phyloP scores from a whole-genome alignment of 2,113 vertebrate genomes.

The Centropristis striata region DNA sequence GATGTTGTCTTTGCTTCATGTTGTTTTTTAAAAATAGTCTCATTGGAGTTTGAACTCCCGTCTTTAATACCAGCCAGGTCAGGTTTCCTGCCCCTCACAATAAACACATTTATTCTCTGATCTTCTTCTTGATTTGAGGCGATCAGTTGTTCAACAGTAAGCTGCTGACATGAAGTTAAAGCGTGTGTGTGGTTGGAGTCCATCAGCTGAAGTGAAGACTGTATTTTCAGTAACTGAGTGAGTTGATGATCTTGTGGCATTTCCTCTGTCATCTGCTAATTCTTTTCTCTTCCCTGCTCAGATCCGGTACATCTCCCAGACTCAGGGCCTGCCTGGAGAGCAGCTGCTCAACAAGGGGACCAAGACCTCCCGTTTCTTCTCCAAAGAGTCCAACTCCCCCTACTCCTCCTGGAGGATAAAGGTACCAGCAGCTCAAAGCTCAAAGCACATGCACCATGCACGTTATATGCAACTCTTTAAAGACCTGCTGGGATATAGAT shows the following conservation, averaged over 20 bases:
- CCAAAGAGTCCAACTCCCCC: conserved; percentile 90
- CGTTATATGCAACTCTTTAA: not conserved
- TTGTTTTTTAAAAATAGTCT: not conserved
- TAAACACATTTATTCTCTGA: not conserved
- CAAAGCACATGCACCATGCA: not conserved
- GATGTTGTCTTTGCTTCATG: not conserved
- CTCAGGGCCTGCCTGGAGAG: conserved; percentile 95
- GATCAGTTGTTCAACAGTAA: not conserved
- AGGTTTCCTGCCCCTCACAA: not conserved
- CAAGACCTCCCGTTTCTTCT: conserved; percentile 92
- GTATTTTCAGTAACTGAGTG: not conserved
- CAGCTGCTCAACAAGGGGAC: conserved; percentile 96
- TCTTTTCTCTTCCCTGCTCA: conserved; percentile 63
- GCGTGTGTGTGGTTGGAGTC: not conserved
- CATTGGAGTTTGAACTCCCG: not conserved
- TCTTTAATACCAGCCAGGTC: not conserved
- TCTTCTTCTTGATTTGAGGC: not conserved
- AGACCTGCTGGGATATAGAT: not conserved
- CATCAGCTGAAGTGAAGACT: not conserved
- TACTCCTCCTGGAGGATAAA: conserved; percentile 97
- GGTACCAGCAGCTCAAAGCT: conserved; percentile 76
- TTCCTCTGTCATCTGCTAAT: not conserved
- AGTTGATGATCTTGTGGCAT: no score
- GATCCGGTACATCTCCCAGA: conserved; percentile 99
- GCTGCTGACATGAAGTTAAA: not conserved